These are phyloP conservation scores for Rafetus swinhoei DNA, from an alignment of 2,113 vertebrate genomes.

Conservation along the genomic window DNA sequence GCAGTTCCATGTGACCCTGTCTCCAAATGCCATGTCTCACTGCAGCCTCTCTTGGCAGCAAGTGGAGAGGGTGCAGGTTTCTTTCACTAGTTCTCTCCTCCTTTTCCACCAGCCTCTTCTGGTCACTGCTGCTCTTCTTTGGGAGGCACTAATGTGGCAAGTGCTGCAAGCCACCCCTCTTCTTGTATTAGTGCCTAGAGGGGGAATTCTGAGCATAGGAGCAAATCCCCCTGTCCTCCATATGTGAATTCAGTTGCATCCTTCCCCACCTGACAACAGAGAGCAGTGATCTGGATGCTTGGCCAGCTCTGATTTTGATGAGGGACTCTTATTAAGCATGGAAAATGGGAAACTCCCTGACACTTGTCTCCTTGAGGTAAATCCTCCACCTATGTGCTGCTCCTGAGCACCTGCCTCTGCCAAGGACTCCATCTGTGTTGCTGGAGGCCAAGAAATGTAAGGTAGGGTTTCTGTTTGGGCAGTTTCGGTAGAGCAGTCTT, in stretches of 20 bases:
- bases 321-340: neutral
- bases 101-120: neutral
- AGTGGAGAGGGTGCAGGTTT: neutral
- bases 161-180: neutral
- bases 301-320: neutral
- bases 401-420: neutral
- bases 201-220: neutral
- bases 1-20: neutral
- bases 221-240: neutral
- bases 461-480: neutral
- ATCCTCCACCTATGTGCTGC: neutral
- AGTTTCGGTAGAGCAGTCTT: neutral
- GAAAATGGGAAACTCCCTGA: neutral
- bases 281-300: neutral
- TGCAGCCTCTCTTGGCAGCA: neutral
- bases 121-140: neutral
- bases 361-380: neutral
- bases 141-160: neutral
- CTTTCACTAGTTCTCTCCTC: neutral
- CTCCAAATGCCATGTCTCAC: neutral
- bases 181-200: neutral
- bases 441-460: neutral
- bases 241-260: neutral
- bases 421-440: neutral
- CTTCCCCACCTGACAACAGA: too few species aligned